Base-by-base conservation (phyloP, 1,140 invertebrate species). In the Drosophila aff. region DNA sequence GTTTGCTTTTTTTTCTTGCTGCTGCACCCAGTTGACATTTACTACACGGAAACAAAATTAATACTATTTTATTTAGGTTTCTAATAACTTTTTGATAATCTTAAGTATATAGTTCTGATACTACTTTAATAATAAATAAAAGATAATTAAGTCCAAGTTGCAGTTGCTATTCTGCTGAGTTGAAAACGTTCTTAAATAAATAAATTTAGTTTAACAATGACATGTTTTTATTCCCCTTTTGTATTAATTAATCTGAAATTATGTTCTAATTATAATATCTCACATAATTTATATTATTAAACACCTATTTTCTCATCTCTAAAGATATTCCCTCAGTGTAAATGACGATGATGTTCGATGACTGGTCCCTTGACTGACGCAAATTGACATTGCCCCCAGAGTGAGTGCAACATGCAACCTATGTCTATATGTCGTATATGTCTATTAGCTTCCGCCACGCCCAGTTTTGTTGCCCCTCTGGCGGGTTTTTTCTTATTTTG, bases 1-100 rank as follows among this genome's bases (percentile, higher is more conserved):
- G 63, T 61, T 57, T 60, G 68, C 28, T 41, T 31, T 79, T 64
- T 47, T 50, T 38, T 21, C 4, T 11, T 76, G 60, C 16, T 62
- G 68, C 79, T 87, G 83, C 83, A 74, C 83, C 83, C 83, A 80
- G 76, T 87, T 82, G 72, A 87, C 76, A 87, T 77, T 86, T 82
- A n/a, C 9, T 49, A 62, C 59, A 55, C 52, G 2, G 8, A 55
- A 38, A 15, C 52, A 38, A 55, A 55, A 23, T 3, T 36, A 3
- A 11, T 0, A 21, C 2, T 21, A 4, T 5, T 16, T 23, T 16
- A 38, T 10, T 16, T 16, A 36, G 0, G 13, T 9, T 5, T 3
- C 15, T 5, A 9, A 23, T 8, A 7, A 31, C 1, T 31, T 31
- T 31, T 16, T 5, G 0, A 5, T 23, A 21, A 8, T 23, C 28